Evolutionary conservation across 2,113 vertebrate genomes (phyloP), one percentile per base, ranked within the genome.

Genomic region (Myiopsitta monachus): DNA sequence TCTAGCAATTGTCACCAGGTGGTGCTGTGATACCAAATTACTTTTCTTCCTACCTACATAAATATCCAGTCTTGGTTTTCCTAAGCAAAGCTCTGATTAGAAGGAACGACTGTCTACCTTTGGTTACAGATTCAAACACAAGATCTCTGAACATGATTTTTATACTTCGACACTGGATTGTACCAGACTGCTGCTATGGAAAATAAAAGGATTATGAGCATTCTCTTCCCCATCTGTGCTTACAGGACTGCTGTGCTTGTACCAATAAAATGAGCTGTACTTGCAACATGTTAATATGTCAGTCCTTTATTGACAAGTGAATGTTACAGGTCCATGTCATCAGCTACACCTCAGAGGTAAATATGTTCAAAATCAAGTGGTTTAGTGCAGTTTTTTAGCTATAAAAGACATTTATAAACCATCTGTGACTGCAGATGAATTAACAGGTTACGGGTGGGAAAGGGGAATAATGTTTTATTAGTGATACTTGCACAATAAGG

Each of bases 21-120:
- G 95, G 88, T 47, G 61, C 19, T 92, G 61, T 46, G 41, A 81
- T 33, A 93, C 61, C 31, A 68, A n/a, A 38, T 44, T 54, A 11
- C 2, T 79, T 80, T 79, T 46, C 15, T 33, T 26, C 3, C 7
- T 18, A 2, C 3, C 3, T 4, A 9, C 0, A 4, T 44, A 63
- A 61, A 8, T 7, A 38, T 0, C 66, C 43, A 23, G 1, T 21
- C 41, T 47, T 14, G 8, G 1, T 62, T 94, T 88, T 63, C 28
- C 21, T 9, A 27, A n/a, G 43, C 31, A 59, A 86, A 69, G 1
- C 22, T 54, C 61, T 44, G 52, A 27, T 52, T 38, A 21, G 30
- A 64, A 79, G 12, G 31, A 75, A 36, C 10, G 31, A 38, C 2
- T 44, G 31, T 9, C 10, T 55, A 26, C 18, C 12, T 80, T 73